Conservation (phyloP, 2,113 vertebrate species). For the Merops nubicus region DNA sequence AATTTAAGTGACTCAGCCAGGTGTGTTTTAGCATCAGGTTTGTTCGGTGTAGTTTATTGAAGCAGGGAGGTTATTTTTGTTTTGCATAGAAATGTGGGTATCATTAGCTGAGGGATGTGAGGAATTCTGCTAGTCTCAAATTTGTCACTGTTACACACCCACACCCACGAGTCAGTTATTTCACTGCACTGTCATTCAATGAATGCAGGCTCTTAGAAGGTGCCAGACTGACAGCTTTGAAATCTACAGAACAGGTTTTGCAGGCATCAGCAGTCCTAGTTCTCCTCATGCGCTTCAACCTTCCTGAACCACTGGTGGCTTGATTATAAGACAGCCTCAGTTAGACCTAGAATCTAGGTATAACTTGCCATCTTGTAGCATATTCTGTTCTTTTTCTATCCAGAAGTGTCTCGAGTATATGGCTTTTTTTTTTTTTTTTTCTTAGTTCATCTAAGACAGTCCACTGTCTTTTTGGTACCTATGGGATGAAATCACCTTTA, state of each 20-base stretch:
- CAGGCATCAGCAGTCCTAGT: neutral
- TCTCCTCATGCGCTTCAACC: neutral
- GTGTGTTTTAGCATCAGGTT: slow-evolving; percentile 32
- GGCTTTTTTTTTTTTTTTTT: neutral
- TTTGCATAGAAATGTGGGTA: slow-evolving; percentile 31
- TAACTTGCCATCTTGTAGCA: neutral
- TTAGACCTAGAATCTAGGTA: neutral
- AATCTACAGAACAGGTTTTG: slow-evolving; percentile 27
- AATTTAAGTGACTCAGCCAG: slow-evolving; percentile 40
- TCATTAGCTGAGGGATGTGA: slow-evolving; percentile 10
- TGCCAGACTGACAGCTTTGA: slow-evolving; percentile 40
- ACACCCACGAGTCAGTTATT: neutral
- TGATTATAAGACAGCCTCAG: neutral
- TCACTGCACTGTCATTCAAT: slow-evolving; percentile 16
- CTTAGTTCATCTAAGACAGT: neutral
- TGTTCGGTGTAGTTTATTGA: slow-evolving; percentile 5
- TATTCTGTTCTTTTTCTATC: neutral
- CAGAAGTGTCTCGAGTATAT: neutral
- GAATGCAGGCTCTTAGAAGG: slow-evolving; percentile 8
- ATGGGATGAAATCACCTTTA: neutral
- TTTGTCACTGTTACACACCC: slow-evolving; percentile 18
- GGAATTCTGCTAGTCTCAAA: slow-evolving; percentile 31
- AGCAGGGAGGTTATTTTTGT: neutral
- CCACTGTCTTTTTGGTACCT: neutral
- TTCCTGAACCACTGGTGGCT: neutral